Evolutionary conservation across 2,888 invertebrate genomes (phyloP).

Genomic region (Stenotaenia linearis): DNA sequence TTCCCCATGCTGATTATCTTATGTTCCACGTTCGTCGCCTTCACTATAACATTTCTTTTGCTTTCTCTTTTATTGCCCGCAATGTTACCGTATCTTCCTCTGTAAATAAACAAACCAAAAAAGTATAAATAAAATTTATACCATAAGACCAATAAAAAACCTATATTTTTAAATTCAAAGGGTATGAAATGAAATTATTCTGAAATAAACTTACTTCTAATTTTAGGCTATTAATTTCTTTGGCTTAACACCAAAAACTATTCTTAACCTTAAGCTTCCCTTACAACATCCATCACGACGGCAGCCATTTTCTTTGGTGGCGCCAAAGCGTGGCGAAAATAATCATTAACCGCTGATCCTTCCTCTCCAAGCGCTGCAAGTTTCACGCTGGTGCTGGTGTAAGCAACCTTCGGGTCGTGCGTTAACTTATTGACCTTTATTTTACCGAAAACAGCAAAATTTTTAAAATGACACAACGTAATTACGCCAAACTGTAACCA

Average conservation of each 20-base stretch:
- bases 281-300: neutral
- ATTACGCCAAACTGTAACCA: neutral
- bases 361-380: too few relatives aligned
- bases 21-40: neutral
- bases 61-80: neutral
- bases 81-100: neutral
- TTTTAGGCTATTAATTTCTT: neutral
- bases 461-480: too few relatives aligned
- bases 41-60: neutral
- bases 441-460: too few relatives aligned
- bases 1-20: neutral
- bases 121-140: neutral
- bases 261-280: neutral
- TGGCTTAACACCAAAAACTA: neutral
- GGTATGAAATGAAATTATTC: neutral
- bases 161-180: neutral
- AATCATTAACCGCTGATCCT: neutral
- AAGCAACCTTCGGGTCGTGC: neutral
- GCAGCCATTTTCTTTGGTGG: neutral
- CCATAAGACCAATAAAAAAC: neutral
- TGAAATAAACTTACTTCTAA: neutral
- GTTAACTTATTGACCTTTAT: too few relatives aligned
- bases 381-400: too few relatives aligned
- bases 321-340: neutral
- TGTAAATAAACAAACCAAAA: neutral